phyloP scores from a whole-genome alignment of 2,888 invertebrate species.

The Tetheella fluctuosa region DNA sequence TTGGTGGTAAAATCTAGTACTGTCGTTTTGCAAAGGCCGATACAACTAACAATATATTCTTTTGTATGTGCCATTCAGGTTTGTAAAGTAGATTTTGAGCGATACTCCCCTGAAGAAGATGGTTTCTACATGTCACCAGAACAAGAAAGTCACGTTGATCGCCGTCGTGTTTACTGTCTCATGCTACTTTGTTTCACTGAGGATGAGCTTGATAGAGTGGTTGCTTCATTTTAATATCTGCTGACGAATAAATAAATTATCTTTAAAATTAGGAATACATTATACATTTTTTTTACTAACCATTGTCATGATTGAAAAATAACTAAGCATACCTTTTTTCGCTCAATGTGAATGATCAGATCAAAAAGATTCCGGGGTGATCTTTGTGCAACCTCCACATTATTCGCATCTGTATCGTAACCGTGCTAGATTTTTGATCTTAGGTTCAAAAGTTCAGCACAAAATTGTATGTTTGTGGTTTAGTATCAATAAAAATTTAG shows the following conservation, averaged over 20 bases:
- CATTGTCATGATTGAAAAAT: no score
- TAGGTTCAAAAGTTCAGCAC: constrained; percentile 1
- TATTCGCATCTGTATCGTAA: constrained; percentile 2
- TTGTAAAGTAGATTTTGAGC: constrained; percentile 60
- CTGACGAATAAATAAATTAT: not conserved
- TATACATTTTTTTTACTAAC: not conserved
- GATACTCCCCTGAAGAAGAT: constrained; percentile 68
- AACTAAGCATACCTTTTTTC: no score
- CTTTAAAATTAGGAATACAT: not conserved
- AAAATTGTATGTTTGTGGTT: not conserved
- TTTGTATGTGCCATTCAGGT: constrained; percentile 41
- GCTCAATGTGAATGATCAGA: not conserved
- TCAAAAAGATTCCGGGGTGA: not conserved
- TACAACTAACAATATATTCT: not conserved
- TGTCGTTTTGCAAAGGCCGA: no score
- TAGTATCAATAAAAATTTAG: not conserved
- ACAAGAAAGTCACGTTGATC: constrained; percentile 57
- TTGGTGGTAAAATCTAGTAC: no score
- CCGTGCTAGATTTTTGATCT: constrained; percentile 4
- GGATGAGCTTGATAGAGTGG: constrained; percentile 71
- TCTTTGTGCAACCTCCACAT: not conserved
- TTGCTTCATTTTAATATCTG: constrained; percentile 56
- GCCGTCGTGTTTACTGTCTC: constrained; percentile 69
- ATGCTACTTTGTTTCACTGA: constrained; percentile 74
- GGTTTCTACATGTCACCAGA: constrained; percentile 52